phyloP scores from a whole-genome alignment of 2,888 invertebrate genomes.

The Amphipyra berbera region DNA sequence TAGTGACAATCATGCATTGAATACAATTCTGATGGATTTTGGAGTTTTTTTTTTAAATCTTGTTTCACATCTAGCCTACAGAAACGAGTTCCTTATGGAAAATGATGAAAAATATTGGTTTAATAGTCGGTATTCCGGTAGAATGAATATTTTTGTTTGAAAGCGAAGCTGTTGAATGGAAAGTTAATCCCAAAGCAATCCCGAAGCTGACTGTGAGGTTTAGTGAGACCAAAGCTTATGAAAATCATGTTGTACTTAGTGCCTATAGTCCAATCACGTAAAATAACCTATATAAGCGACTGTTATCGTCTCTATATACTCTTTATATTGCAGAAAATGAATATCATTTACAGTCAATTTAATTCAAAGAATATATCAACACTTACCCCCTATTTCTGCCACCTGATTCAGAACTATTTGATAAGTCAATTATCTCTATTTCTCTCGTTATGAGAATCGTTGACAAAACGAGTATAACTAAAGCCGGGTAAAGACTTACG shows the following conservation, averaged over 20 bases:
- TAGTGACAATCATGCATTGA: constrained; percentile 27
- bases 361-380: too few relatives aligned
- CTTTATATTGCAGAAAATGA: constrained; percentile 16
- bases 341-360: background rate
- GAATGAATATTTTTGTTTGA: constrained; percentile 39
- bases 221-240: constrained; percentile 55
- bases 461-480: too few relatives aligned
- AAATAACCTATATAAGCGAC: constrained; percentile 19
- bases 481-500: too few relatives aligned
- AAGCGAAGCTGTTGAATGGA: constrained; percentile 75
- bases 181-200: constrained; percentile 74
- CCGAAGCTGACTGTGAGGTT: constrained; percentile 67
- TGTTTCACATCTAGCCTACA: constrained; percentile 5
- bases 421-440: too few relatives aligned
- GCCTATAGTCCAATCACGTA: constrained; percentile 14
- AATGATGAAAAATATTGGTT: background rate
- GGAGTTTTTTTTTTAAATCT: constrained; percentile 1
- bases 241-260: constrained; percentile 22
- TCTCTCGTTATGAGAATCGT: too few relatives aligned
- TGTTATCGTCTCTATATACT: background rate
- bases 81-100: constrained; percentile 1
- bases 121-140: background rate
- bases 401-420: too few relatives aligned
- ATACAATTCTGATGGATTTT: constrained; percentile 12
- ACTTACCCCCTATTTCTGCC: too few relatives aligned